Percentiles rank a stretch among this genome's conserved stretches.
These are phyloP conservation scores for Sebastes paucispinis DNA, from an alignment of 2,797 vertebrate species.

Conservation along the genomic window DNA sequence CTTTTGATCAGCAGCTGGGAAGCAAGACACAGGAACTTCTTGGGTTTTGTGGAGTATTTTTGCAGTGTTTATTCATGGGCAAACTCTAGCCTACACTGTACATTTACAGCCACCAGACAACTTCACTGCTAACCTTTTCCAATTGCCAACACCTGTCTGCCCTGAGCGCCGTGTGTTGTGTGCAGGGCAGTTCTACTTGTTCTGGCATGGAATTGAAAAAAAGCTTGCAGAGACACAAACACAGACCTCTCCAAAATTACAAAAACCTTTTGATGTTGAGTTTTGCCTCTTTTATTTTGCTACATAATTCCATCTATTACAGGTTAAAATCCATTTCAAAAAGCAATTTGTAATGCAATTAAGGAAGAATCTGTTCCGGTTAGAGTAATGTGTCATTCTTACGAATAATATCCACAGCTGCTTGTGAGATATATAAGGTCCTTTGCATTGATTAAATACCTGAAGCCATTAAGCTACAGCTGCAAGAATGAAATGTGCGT, in stretches of 20 bases:
- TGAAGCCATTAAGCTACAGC: slow-evolving; percentile 27
- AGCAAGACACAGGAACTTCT: background rate
- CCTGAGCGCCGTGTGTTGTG: background rate
- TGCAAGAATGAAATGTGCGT: slow-evolving; percentile 36
- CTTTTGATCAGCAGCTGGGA: too few species aligned
- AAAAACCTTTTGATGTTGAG: background rate
- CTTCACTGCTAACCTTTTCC: background rate
- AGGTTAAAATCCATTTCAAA: background rate
- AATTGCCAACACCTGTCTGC: background rate
- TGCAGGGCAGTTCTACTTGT: background rate
- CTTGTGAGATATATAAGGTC: slow-evolving; percentile 10
- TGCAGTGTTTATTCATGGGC: background rate
- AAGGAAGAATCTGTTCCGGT: background rate
- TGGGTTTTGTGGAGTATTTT: background rate
- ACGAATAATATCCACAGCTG: slow-evolving; percentile 23
- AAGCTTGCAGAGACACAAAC: background rate
- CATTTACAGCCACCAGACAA: background rate
- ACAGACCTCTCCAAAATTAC: background rate
- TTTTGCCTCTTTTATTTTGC: background rate
- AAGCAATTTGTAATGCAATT: background rate
- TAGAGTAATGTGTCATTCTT: background rate
- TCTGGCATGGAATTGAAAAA: background rate
- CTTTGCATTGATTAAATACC: slow-evolving; percentile 44
- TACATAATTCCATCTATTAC: background rate
- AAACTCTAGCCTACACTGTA: background rate